Evolutionary conservation across 2,888 invertebrate genomes (phyloP).

Genomic region (Tromatobia lineatoria): DNA sequence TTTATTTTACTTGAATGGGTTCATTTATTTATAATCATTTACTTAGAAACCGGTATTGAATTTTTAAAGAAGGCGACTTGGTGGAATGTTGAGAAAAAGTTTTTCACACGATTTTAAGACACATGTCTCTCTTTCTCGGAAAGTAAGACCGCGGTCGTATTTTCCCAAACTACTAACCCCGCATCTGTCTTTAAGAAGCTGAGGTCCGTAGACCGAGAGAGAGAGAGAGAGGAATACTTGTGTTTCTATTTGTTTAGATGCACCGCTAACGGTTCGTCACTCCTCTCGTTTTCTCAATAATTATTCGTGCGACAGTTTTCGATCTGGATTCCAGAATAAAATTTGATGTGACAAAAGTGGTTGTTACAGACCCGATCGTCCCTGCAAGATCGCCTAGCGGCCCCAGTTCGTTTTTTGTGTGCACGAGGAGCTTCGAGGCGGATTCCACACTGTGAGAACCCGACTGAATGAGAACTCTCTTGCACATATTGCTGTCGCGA

Average conservation of each 20-base stretch:
- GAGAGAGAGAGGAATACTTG: slow-evolving; percentile 20
- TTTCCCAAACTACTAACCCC: slow-evolving; percentile 2
- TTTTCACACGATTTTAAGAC: slow-evolving; percentile 18
- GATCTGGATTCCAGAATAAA: slow-evolving; percentile 13
- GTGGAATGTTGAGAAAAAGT: background rate
- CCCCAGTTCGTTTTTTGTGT: slow-evolving; percentile 72
- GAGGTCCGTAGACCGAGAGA: slow-evolving; percentile 12
- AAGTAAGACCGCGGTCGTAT: slow-evolving; percentile 7
- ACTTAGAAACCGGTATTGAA: background rate
- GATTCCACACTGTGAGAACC: slow-evolving; percentile 80
- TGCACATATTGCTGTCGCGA: slow-evolving; percentile 40
- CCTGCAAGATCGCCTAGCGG: slow-evolving; percentile 28
- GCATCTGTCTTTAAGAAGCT: slow-evolving; percentile 60
- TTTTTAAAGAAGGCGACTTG: background rate
- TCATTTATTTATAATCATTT: background rate
- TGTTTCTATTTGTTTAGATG: slow-evolving; percentile 35
- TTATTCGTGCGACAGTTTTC: slow-evolving; percentile 13
- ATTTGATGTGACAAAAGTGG: background rate
- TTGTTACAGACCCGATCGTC: background rate
- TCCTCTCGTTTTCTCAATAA: background rate
- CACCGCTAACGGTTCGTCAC: background rate
- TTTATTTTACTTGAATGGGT: background rate
- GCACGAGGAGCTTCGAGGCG: slow-evolving; percentile 40
- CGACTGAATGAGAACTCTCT: slow-evolving; percentile 72
- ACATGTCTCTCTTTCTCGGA: slow-evolving; percentile 16